Evolutionary conservation across 2,888 invertebrate genomes (phyloP).

Genomic region (Stictocephala bisonia): DNA sequence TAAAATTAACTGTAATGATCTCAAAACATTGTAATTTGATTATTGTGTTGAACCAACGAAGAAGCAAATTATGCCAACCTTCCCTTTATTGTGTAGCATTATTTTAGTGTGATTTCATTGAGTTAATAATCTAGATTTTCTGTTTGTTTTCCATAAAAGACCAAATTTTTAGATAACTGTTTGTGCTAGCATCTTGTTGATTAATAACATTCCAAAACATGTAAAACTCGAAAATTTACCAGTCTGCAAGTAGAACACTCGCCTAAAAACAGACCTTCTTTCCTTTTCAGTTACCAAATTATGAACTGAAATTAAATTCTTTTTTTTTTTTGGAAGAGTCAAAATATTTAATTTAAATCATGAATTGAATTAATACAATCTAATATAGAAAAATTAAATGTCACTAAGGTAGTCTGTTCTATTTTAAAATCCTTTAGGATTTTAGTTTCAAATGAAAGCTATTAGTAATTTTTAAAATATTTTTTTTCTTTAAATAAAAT

Average conservation of each 20-base stretch:
- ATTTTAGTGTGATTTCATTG: constrained; percentile 2
- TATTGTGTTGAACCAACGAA: no score
- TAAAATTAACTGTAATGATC: not conserved
- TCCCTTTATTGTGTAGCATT: constrained; percentile 1
- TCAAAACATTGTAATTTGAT: no score
- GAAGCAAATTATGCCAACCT: not conserved
- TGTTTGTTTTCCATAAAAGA: constrained; percentile 36
- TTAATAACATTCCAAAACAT: constrained; percentile 31
- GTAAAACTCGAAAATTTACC: constrained; percentile 8
- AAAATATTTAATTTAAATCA: no score
- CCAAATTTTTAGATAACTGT: constrained; percentile 21
- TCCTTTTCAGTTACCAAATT: constrained; percentile 22
- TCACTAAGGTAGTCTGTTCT: no score
- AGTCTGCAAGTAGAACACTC: constrained; percentile 18
- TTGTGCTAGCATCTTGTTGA: constrained; percentile 24
- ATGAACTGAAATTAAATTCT: constrained; percentile 7
- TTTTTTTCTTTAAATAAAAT: no score
- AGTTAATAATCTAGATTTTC: constrained; percentile 12
- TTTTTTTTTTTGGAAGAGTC: not conserved
- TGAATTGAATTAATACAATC: no score
- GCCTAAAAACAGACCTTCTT: constrained; percentile 2
- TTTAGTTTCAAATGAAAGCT: no score
- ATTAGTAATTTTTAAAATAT: no score
- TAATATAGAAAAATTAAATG: no score
- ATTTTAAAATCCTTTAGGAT: no score